These are phyloP conservation scores for Anagrus nilaparvatae DNA, from an alignment of 1,140 invertebrate species.

Conservation along the genomic window DNA sequence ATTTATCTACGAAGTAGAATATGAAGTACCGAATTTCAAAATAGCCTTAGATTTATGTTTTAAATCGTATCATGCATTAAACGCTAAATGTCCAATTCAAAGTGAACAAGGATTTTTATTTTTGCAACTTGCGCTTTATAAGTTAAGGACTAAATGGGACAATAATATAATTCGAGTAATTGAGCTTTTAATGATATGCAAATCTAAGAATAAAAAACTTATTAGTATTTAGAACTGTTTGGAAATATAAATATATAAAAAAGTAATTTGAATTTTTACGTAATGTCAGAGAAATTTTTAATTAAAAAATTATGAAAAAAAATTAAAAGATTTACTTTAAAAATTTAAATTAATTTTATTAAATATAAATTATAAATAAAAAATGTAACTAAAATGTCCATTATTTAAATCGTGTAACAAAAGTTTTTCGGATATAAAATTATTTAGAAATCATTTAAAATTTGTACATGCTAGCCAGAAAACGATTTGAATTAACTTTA, in stretches of 20 bases:
- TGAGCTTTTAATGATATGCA: constrained; percentile 5
- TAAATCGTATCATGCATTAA: constrained; percentile 15
- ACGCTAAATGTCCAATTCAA: constrained; percentile 13
- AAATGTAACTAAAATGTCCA: too few relatives aligned
- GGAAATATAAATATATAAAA: too few relatives aligned
- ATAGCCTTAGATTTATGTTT: constrained; percentile 18
- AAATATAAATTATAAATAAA: too few relatives aligned
- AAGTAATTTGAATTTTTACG: not conserved
- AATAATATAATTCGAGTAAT: constrained; percentile 14
- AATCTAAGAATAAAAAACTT: too few relatives aligned
- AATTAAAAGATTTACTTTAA: not conserved
- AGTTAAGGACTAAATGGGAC: constrained; percentile 15
- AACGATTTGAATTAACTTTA: constrained; percentile 5
- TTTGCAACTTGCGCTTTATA: constrained; percentile 14
- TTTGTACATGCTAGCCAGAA: constrained; percentile 10
- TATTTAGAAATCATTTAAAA: constrained; percentile 14
- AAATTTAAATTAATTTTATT: constrained; percentile 2
- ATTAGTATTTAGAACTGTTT: too few relatives aligned
- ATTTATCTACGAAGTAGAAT: constrained; percentile 5
- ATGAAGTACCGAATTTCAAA: constrained; percentile 9
- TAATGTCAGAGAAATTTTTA: not conserved
- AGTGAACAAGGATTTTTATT: constrained; percentile 18
- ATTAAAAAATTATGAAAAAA: not conserved
- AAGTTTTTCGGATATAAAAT: not conserved
- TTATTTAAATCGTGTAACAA: constrained; percentile 14